Evolutionary conservation across 2,797 vertebrate genomes (phyloP), one percentile per base, ranked within the genome.

Genomic region (Apogon hyalosoma): DNA sequence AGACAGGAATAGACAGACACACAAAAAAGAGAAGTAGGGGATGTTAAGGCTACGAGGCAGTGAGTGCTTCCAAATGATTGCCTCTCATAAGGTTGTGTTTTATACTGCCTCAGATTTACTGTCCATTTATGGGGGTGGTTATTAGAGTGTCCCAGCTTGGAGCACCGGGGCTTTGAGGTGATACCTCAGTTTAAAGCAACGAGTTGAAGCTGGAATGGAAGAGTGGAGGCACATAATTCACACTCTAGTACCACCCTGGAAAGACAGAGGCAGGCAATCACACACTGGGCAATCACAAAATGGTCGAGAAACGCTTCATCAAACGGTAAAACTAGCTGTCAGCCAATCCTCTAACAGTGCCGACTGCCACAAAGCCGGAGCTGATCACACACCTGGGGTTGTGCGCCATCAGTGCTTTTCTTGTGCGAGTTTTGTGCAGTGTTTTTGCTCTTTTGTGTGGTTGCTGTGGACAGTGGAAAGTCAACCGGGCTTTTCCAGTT

Each of bases 31-130:
- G 36, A 60, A 49, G 53, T 8, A 43, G 42, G 28, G 15, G 57
- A 60, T 42, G 55, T 24, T 54, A 57, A 65, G 36, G 57, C 71
- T 36, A 63, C 4, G 4, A 59, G 62, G 36, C 41, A 43, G 50
- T 59, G 51, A 79, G 56, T 64, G 62, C 77, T 77, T 87, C 74
- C 65, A 82, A 84, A 86, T 87, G 79, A 91, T 80, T 87, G 61
- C 82, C 81, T 87, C 83, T 88, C 67, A 65, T 87, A 79, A 82
- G 78, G 69, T 74, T 80, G 74, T 79, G 68, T 86, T 88, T 87
- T 88, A 87, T 84, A 76, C 73, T 15, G 63, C 59, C 47, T 47
- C 52, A 81, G 76, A 88, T 91, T 90, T 91, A 87, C 83, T 68
- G 80, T 77, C 52, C 47, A 56, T 77, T 85, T 87, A 80, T 81